Conservation (phyloP, 2,113 vertebrate genomes). For the Zingel zingel region DNA sequence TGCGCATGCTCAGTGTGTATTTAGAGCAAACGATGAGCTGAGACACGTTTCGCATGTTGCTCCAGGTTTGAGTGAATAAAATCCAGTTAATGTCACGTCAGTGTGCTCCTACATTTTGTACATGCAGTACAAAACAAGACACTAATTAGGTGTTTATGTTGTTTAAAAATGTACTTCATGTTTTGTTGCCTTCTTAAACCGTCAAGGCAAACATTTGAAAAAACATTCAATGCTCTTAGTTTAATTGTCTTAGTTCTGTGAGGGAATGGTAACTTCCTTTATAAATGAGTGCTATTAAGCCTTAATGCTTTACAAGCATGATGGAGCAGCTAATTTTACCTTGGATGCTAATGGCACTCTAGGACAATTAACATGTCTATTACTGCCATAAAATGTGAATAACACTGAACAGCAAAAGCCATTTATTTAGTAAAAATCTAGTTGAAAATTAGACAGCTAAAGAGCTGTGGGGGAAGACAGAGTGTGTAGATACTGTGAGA, state of each 20-base stretch:
- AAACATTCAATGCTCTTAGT: conserved; percentile 22
- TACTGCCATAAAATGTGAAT: conserved; percentile 77
- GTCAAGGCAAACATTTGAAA: conserved; percentile 50
- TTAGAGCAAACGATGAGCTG: too few species aligned
- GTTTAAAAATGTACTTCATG: neutral
- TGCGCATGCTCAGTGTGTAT: too few species aligned
- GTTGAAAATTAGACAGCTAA: conserved; percentile 39
- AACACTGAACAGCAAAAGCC: conserved; percentile 59
- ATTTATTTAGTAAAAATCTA: conserved; percentile 56
- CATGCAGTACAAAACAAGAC: too few species aligned
- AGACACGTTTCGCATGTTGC: too few species aligned
- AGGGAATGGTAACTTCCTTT: conserved; percentile 64
- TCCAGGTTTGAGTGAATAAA: too few species aligned
- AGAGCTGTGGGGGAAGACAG: conserved; percentile 24
- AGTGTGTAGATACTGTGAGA: conserved; percentile 8
- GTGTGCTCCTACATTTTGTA: too few species aligned
- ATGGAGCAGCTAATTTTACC: conserved; percentile 79
- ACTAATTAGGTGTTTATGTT: neutral
- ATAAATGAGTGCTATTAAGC: conserved; percentile 73
- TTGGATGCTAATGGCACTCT: conserved; percentile 70
- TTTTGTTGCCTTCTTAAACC: neutral
- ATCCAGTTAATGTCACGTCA: too few species aligned
- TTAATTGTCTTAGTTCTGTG: conserved; percentile 58
- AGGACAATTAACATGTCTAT: conserved; percentile 76
- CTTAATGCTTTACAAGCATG: conserved; percentile 76